Percentiles rank a stretch among this genome's conserved stretches.
These are phyloP conservation scores for Gallinago media DNA, from an alignment of 2,113 vertebrate species.

Conservation along the genomic window DNA sequence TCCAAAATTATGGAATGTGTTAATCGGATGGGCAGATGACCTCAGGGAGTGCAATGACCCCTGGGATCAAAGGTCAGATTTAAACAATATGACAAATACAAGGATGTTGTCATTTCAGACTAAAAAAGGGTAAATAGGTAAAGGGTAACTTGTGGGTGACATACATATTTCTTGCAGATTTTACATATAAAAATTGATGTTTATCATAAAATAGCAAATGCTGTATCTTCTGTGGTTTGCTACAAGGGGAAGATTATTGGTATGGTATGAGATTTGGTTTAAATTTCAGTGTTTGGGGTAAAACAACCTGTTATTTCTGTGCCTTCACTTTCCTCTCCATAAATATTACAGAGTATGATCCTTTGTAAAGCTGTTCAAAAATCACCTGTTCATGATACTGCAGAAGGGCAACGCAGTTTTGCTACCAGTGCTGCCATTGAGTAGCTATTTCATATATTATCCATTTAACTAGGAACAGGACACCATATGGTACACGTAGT, in stretches of 20 bases:
- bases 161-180: constrained; percentile 5
- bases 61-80: constrained; percentile 83
- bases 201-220: background rate
- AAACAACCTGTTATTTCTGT: background rate
- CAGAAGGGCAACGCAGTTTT: background rate
- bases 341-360: background rate
- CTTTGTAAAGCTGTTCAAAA: background rate
- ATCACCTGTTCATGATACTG: accelerated
- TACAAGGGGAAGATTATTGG: background rate
- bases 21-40: constrained; percentile 81
- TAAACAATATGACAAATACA: constrained; percentile 81
- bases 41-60: constrained; percentile 65
- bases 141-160: constrained; percentile 19
- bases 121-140: constrained; percentile 25
- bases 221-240: background rate
- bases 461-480: background rate
- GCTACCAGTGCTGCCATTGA: background rate
- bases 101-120: constrained; percentile 62
- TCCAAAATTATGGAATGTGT: constrained; percentile 89
- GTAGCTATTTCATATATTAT: background rate
- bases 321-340: background rate
- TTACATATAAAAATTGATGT: background rate
- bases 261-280: background rate
- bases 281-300: background rate
- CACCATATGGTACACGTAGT: background rate